Evolutionary conservation across 2,113 vertebrate species (phyloP).

Genomic region (Noctilio leporinus): DNA sequence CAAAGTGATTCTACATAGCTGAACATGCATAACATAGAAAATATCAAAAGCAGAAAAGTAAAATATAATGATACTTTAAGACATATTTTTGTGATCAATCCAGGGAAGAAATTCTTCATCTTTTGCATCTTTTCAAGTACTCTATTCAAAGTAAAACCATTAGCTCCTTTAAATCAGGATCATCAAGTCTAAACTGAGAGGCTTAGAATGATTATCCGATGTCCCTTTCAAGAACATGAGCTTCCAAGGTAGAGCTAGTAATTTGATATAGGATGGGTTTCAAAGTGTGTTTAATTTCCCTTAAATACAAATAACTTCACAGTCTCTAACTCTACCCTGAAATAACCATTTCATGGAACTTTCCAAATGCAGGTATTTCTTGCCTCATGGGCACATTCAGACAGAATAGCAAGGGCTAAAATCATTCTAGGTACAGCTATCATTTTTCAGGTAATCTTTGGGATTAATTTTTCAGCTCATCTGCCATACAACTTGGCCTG

Average conservation of each 20-base stretch:
- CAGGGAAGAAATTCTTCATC: neutral
- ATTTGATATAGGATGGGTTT: neutral
- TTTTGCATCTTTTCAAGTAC: neutral
- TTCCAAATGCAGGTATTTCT: neutral
- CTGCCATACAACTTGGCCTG: neutral
- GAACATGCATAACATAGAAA: neutral
- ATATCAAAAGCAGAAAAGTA: neutral
- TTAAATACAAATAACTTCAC: slow-evolving; percentile 19
- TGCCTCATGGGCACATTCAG: neutral
- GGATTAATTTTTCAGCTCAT: neutral
- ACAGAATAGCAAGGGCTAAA: neutral
- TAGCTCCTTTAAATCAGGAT: neutral
- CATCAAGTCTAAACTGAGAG: slow-evolving; percentile 12
- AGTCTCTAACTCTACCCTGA: neutral
- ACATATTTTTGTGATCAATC: neutral
- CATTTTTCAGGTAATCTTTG: neutral
- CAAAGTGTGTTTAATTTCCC: neutral
- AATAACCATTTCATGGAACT: neutral
- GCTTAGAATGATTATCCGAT: slow-evolving; percentile 27
- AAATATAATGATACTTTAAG: neutral
- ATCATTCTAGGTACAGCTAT: neutral
- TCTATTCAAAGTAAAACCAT: neutral
- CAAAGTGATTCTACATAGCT: neutral
- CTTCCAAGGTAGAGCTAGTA: neutral
- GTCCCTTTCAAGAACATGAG: neutral